Base-by-base conservation (phyloP, 2,797 vertebrate species). In the Amniataba percoides region DNA sequence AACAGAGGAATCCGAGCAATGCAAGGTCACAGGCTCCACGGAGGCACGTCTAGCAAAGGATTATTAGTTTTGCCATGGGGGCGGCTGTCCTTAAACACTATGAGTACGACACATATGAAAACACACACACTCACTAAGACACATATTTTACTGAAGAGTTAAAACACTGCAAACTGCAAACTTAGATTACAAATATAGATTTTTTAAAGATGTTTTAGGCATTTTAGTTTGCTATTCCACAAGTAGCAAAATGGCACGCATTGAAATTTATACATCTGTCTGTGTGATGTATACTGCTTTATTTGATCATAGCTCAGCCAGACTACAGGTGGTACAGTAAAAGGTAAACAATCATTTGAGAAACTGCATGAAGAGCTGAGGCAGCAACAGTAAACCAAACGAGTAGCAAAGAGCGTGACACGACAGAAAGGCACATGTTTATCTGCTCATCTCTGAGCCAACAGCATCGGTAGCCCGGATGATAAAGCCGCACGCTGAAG, bases 1-100 rank as follows among this genome's bases (percentile, higher is more conserved):
- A 83, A 80, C 71, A 84, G 46, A 90, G 87, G 91, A 94, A 94
- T 94, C 85, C 21, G 23, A 94, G 83, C 90, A 93, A 94, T 94
- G 91, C 83, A 77, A 92, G 90, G 89, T 93, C 89, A 92, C 77
- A 77, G 78, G 79, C 84, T 87, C 56, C 80, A 87, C 80, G 21
- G 82, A 90, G 82, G 74, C 76, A 88, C 10, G 68, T 88, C 90
- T 77, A 81, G 84, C 70, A 58, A 48, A 76, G 75, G 81, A 89
- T 89, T 93, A 92, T 87, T 91, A 84, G 87, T 77, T 79, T 81
- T 51, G 51, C 78, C 78, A 46, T 78, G 78, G 78, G 81, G 78
- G 64, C 11, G 49, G 73, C 77, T 82, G 87, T 64, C 78, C 75
- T 86, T 78, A 84, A 87, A 88, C 74, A 63, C 77, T 16, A 36